Conservation (phyloP, 2,888 invertebrate species). For the Deroplatys truncata region DNA sequence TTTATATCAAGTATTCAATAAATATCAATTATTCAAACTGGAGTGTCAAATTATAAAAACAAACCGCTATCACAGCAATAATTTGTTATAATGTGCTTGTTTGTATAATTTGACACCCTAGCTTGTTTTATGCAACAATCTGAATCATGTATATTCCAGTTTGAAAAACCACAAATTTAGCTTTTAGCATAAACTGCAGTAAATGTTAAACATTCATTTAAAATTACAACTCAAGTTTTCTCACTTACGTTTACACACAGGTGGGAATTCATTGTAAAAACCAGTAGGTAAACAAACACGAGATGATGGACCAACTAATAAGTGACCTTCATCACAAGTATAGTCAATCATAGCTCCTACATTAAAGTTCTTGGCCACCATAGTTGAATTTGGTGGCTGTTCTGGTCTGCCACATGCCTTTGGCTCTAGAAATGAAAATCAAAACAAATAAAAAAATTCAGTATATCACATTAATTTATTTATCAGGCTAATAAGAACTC, state of each 20-base stretch:
- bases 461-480: neutral
- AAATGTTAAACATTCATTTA: too few species aligned
- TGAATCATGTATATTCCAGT: too few species aligned
- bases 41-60: too few species aligned
- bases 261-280: slow-evolving; percentile 90
- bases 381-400: slow-evolving; percentile 89
- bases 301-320: slow-evolving; percentile 78
- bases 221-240: neutral
- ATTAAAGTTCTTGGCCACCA: slow-evolving; percentile 69
- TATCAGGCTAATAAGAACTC: neutral
- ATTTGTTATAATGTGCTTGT: too few species aligned
- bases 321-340: slow-evolving; percentile 78
- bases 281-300: slow-evolving; percentile 86
- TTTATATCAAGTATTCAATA: too few species aligned
- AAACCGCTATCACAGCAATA: too few species aligned
- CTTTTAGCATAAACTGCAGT: too few species aligned
- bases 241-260: slow-evolving; percentile 84
- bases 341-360: slow-evolving; percentile 83
- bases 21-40: too few species aligned
- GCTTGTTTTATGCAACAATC: too few species aligned
- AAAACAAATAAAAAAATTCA: neutral
- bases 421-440: slow-evolving; percentile 58
- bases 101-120: too few species aligned
- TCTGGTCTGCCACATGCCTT: slow-evolving; percentile 88
- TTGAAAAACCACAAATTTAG: too few species aligned